Conservation (phyloP, 2,888 invertebrate species). For the Baccha elongata region DNA sequence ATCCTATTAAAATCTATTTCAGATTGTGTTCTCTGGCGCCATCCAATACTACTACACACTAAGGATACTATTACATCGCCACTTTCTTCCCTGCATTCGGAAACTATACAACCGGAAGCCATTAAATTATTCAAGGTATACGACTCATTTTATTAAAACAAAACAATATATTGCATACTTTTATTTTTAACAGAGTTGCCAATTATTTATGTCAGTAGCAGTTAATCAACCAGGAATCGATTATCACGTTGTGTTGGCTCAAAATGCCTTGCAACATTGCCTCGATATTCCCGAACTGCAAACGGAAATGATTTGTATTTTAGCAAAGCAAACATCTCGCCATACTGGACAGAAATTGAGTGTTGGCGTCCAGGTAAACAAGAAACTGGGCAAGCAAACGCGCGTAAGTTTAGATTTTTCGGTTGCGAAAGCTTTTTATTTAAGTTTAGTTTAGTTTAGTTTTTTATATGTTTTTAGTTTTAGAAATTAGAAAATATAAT, state of each 20-base stretch:
- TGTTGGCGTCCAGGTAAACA: slow-evolving; percentile 93
- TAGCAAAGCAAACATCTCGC: slow-evolving; percentile 96
- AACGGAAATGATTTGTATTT: slow-evolving; percentile 95
- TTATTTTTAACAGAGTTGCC: slow-evolving; percentile 88
- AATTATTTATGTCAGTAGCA: slow-evolving; percentile 97
- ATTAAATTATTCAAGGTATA: slow-evolving; percentile 95
- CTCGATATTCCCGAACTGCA: slow-evolving; percentile 94
- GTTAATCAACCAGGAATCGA: slow-evolving; percentile 98
- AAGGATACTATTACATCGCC: slow-evolving; percentile 96
- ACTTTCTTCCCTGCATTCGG: slow-evolving; percentile 94
- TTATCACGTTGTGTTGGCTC: slow-evolving; percentile 98
- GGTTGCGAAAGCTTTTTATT: slow-evolving; percentile 82
- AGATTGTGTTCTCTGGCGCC: slow-evolving; percentile 96
- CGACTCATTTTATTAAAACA: background rate
- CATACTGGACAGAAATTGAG: slow-evolving; percentile 91
- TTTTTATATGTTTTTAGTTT: slow-evolving; percentile 47
- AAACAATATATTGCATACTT: slow-evolving; percentile 2
- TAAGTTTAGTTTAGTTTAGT: slow-evolving; percentile 70
- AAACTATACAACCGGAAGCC: slow-evolving; percentile 94
- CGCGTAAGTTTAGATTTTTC: slow-evolving; percentile 85
- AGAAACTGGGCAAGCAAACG: slow-evolving; percentile 85
- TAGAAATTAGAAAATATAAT: background rate
- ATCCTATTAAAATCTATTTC: too few species aligned
- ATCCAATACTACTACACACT: slow-evolving; percentile 94
- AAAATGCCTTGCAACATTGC: slow-evolving; percentile 97